These are phyloP conservation scores for Tethya wilhelma DNA, from an alignment of 37 sponge, comb jelly and placozoan species.

Conservation along the genomic window DNA sequence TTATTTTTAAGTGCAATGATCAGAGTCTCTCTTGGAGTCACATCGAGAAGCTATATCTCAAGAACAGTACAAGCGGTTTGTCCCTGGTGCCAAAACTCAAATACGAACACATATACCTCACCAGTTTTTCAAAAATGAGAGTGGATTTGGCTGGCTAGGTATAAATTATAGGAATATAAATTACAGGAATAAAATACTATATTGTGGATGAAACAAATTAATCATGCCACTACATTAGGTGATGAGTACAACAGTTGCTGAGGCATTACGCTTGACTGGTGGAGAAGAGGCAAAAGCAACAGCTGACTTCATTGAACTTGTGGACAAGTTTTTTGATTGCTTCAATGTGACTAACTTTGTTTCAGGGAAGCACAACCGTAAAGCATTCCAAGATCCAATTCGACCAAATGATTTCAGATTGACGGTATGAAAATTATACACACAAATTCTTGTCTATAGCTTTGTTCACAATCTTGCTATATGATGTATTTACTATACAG, in stretches of 20 bases:
- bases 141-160: conserved; percentile 70
- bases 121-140: conserved; percentile 58
- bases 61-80: conserved; percentile 9
- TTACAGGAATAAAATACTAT: too few species aligned
- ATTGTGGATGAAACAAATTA: too few species aligned
- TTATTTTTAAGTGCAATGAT: conserved; percentile 34
- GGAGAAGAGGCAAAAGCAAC: conserved; percentile 19
- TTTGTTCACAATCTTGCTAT: neutral
- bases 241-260: conserved; percentile 22
- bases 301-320: conserved; percentile 4
- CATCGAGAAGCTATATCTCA: conserved; percentile 9
- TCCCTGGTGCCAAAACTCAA: conserved; percentile 54
- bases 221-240: conserved; percentile 10
- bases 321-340: conserved; percentile 44
- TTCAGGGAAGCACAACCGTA: conserved; percentile 13
- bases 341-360: conserved; percentile 31
- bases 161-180: neutral
- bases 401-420: conserved; percentile 18
- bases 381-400: conserved; percentile 22
- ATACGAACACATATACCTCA: conserved; percentile 54
- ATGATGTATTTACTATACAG: conserved; percentile 4
- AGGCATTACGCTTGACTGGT: conserved; percentile 7
- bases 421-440: conserved; percentile 6
- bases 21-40: conserved; percentile 34
- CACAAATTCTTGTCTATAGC: neutral